Evolutionary conservation across 2,113 vertebrate genomes (phyloP).

Genomic region (Hassar affinis): DNA sequence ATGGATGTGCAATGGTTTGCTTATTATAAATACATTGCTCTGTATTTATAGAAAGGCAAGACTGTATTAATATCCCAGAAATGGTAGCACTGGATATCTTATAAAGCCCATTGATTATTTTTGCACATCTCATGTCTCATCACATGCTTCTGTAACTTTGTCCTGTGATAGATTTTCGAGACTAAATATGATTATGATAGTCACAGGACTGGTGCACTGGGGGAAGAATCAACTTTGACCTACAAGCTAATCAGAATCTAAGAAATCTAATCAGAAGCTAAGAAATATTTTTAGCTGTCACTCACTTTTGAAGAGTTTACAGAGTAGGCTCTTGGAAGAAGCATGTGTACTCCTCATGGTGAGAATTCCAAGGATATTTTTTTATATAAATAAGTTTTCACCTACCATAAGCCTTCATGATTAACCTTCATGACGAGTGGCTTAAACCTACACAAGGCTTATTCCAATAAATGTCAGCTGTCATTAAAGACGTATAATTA

Average conservation of each 20-base stretch:
- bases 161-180: background rate
- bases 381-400: background rate
- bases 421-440: background rate
- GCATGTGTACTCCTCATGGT: background rate
- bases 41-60: conserved; percentile 63
- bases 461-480: background rate
- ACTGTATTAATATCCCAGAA: conserved; percentile 55
- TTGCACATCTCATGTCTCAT: conserved; percentile 26
- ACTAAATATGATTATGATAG: background rate
- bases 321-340: background rate
- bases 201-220: background rate
- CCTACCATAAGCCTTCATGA: background rate
- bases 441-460: background rate
- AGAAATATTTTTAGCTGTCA: background rate
- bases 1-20: conserved; percentile 48
- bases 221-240: conserved; percentile 29
- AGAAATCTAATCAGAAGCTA: background rate
- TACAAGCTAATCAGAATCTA: conserved; percentile 23
- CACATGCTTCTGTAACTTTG: conserved; percentile 18
- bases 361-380: background rate
- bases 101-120: conserved; percentile 45
- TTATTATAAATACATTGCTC: conserved; percentile 62
- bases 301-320: background rate
- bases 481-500: background rate
- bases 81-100: conserved; percentile 35